Conservation (phyloP, 2,888 invertebrate species). For the Carabus problematicus region DNA sequence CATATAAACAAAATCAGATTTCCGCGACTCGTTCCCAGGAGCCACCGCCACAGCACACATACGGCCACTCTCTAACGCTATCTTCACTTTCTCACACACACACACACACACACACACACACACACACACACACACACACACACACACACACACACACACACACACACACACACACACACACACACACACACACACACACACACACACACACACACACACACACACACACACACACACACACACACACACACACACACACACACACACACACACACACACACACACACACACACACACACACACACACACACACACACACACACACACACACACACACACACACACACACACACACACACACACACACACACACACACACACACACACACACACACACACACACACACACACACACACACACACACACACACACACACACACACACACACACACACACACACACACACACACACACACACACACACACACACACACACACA, state of each 20-base stretch:
- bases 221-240: constrained; percentile 1
- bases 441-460: constrained; percentile 4
- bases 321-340: constrained; percentile 3
- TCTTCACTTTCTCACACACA: not conserved
- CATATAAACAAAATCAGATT: constrained; percentile 16
- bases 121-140: not conserved
- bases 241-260: constrained; percentile 3
- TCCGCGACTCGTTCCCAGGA: not conserved
- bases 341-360: constrained; percentile 4
- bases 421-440: constrained; percentile 4
- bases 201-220: constrained; percentile 4
- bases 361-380: constrained; percentile 4
- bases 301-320: constrained; percentile 1
- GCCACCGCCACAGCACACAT: not conserved
- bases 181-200: constrained; percentile 4
- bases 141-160: not conserved
- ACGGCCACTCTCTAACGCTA: not conserved
- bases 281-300: constrained; percentile 4
- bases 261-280: constrained; percentile 4
- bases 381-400: constrained; percentile 1
- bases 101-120: constrained; percentile 8
- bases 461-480: constrained; percentile 1
- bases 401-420: constrained; percentile 3
- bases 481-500: constrained; percentile 3
- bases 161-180: constrained; percentile 1